phyloP scores from a whole-genome alignment of 2,797 vertebrate genomes.

The Spinibarbus caldwelli region DNA sequence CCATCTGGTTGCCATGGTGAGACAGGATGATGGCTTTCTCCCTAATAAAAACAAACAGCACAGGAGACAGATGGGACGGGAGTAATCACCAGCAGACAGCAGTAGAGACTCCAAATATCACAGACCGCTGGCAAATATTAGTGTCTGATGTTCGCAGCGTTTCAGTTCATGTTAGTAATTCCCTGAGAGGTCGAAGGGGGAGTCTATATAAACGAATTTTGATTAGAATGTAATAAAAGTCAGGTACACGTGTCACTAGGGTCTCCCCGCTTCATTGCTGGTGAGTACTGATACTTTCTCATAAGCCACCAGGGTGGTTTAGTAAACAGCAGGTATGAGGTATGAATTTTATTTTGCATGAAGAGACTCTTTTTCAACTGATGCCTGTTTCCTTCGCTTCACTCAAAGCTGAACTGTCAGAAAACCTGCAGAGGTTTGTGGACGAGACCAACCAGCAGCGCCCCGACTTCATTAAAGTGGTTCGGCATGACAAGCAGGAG shows the following conservation, averaged over 20 bases:
- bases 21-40: conserved; percentile 16
- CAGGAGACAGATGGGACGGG: conserved; percentile 24
- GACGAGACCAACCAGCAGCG: conserved; percentile 85
- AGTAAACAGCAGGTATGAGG: conserved; percentile 27
- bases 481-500: conserved; percentile 91
- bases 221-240: conserved; percentile 35
- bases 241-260: background rate
- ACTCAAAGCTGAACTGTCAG: conserved; percentile 88
- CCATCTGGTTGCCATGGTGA: conserved; percentile 38
- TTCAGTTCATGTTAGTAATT: conserved; percentile 15
- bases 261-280: conserved; percentile 15
- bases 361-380: background rate
- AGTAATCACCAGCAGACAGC: conserved; percentile 45
- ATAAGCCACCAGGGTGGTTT: conserved; percentile 1
- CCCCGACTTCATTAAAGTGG: conserved; percentile 92
- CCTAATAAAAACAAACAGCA: conserved; percentile 53
- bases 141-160: conserved; percentile 22
- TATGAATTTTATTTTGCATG: background rate
- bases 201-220: conserved; percentile 22
- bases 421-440: conserved; percentile 89
- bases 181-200: conserved; percentile 8
- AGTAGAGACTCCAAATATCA: conserved; percentile 38
- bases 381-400: background rate
- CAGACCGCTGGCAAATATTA: conserved; percentile 31
- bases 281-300: background rate